These are phyloP conservation scores for Toxostoma redivivum DNA, from an alignment of 2,113 vertebrate genomes.

Conservation along the genomic window DNA sequence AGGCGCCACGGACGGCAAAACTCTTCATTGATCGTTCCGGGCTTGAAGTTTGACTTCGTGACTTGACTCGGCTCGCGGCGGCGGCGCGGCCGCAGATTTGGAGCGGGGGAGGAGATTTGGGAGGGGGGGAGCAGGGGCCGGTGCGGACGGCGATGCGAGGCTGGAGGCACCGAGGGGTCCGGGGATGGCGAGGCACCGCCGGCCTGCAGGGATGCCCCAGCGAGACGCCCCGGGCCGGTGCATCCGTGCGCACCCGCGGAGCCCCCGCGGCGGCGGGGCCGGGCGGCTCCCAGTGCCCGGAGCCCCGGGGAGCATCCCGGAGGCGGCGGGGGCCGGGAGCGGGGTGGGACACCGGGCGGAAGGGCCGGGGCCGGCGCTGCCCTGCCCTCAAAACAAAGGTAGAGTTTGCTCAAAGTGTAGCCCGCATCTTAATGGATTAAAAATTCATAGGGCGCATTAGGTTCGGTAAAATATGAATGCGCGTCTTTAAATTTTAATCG, in stretches of 20 bases:
- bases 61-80: slow-evolving; percentile 60
- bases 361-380: background rate
- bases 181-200: background rate
- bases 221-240: background rate
- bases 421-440: slow-evolving; percentile 84
- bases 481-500: slow-evolving; percentile 90
- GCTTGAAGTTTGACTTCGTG: slow-evolving; percentile 70
- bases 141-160: background rate
- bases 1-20: slow-evolving; percentile 67
- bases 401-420: slow-evolving; percentile 68
- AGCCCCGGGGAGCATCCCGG: background rate
- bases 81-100: background rate
- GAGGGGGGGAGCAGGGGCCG: background rate
- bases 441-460: slow-evolving; percentile 90
- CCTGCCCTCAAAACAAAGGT: slow-evolving; percentile 4
- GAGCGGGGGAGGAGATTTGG: background rate
- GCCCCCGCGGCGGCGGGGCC: background rate
- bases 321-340: background rate
- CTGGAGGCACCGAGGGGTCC: no score
- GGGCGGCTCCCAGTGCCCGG: no score
- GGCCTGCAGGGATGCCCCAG: background rate
- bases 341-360: background rate
- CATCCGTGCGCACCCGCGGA: background rate
- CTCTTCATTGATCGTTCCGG: slow-evolving; percentile 69
- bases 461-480: slow-evolving; percentile 92